Base-by-base conservation (phyloP, 2,888 invertebrate species). In the Opisthograptis luteolata region DNA sequence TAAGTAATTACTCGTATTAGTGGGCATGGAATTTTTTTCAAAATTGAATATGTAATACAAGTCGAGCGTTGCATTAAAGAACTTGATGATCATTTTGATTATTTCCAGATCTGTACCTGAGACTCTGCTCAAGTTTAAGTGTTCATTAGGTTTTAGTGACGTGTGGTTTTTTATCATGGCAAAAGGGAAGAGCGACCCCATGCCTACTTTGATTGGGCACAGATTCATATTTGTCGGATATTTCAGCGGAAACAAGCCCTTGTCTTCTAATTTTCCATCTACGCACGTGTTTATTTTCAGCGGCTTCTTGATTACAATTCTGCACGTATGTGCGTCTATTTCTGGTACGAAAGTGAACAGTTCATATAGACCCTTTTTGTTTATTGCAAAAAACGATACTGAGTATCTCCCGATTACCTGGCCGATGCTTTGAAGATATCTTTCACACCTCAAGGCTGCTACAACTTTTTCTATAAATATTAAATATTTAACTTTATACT, bases 81-180 rank as follows among this genome's bases (percentile, higher is more conserved):
- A 65, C 6, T 77, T 40, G 3, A 72, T 60, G n/a, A 83, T 58
- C 1, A 84, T 81, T 67, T 86, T 85, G 1, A 86, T 45, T 0
- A 84, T 66, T 58, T 82, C 78, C 1, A 76, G 46, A 49, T 89
- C 89, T 0, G 71, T 70, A 17, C 88, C 89, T 19, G 57, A 35
- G 0, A 60, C 39, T 7, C 45, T 55, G 1, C 66, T 35, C 4
- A 83, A 51, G 1, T 46, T 64, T 13, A 46, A 19, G 2, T 5
- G 20, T 27, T 85, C 80, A 8, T 76, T 63, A n/a, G 67, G 67
- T 45, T 69, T 64, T 0, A 78, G 55, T 1, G 37, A 44, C 2
- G 65, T 53, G 35, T 59, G 60, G 31, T 80, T 66, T 9, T 68
- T 46, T 28, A 81, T 69, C 1, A 41, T 60, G 7, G 77, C 55